phyloP scores from a whole-genome alignment of 1,140 invertebrate species.

The Nixonia krombeini region DNA sequence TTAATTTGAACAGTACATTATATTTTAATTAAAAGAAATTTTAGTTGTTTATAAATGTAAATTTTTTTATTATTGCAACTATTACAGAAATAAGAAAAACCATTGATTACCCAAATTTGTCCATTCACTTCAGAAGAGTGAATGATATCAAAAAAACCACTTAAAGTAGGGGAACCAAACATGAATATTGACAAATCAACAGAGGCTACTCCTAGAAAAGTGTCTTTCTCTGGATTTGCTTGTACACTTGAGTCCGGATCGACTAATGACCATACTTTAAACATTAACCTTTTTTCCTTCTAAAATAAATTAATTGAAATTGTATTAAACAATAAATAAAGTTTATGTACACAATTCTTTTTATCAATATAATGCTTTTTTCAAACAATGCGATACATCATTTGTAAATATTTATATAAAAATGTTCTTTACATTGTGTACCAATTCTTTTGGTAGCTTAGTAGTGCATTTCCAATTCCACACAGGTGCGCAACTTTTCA shows the following conservation, averaged over 20 bases:
- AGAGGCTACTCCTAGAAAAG: slow-evolving; percentile 75
- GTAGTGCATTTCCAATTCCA: slow-evolving; percentile 75
- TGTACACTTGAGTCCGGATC: slow-evolving; percentile 70
- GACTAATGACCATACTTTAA: slow-evolving; percentile 75
- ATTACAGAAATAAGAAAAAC: no score
- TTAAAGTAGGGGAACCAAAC: slow-evolving; percentile 70
- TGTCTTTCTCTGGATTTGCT: slow-evolving; percentile 58
- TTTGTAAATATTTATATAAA: no score
- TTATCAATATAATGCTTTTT: background rate
- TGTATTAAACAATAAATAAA: background rate
- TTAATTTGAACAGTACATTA: background rate
- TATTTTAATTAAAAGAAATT: slow-evolving; percentile 8
- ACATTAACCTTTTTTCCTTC: slow-evolving; percentile 73
- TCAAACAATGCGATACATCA: no score
- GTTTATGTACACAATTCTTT: background rate
- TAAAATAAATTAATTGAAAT: slow-evolving; percentile 55
- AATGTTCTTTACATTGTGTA: slow-evolving; percentile 70
- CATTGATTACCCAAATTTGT: slow-evolving; percentile 72
- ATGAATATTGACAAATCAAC: slow-evolving; percentile 74
- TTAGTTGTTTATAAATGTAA: slow-evolving; percentile 19
- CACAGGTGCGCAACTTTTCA: slow-evolving; percentile 71
- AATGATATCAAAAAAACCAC: slow-evolving; percentile 77
- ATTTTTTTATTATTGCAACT: slow-evolving; percentile 24
- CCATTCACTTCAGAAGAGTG: slow-evolving; percentile 76
- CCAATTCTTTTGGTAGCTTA: slow-evolving; percentile 69